Percentiles rank a stretch among this genome's conserved stretches.
These are phyloP conservation scores for Strongylocentrotus purpuratus DNA, from an alignment of 35 echinoderm and acorn worm genomes.

Conservation along the genomic window DNA sequence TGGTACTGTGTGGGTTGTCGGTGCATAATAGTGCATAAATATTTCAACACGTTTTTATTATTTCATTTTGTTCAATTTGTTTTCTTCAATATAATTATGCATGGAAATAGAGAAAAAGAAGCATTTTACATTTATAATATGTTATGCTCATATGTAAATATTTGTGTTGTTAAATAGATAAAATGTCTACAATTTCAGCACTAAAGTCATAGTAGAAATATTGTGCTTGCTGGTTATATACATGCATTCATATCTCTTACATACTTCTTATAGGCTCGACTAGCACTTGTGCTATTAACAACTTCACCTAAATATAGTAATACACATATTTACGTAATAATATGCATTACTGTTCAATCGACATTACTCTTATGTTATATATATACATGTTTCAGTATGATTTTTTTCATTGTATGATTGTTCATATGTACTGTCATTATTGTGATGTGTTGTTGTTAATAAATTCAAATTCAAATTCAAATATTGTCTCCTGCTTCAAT, in stretches of 20 bases:
- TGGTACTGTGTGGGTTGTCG: neutral
- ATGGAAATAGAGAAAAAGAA: neutral
- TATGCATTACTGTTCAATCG: too few species aligned
- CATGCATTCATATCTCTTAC: neutral
- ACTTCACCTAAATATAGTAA: too few species aligned
- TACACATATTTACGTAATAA: too few species aligned
- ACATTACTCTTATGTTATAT: too few species aligned
- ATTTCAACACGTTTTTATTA: neutral
- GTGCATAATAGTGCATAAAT: neutral
- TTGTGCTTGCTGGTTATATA: neutral
- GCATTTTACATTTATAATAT: neutral
- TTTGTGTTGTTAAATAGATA: neutral
- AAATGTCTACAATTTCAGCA: neutral
- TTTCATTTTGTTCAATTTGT: neutral
- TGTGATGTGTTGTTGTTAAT: too few species aligned
- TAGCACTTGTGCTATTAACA: too few species aligned
- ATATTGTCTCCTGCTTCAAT: neutral
- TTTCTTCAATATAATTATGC: neutral
- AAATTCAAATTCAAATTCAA: too few species aligned
- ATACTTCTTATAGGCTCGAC: neutral
- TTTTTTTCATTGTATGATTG: too few species aligned
- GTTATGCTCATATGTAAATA: neutral
- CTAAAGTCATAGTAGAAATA: neutral
- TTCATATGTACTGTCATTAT: too few species aligned
- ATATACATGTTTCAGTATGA: too few species aligned